Evolutionary conservation across 2,888 invertebrate species (phyloP), one percentile per base, ranked within the genome.

Genomic region (Polylopha cassiicola): DNA sequence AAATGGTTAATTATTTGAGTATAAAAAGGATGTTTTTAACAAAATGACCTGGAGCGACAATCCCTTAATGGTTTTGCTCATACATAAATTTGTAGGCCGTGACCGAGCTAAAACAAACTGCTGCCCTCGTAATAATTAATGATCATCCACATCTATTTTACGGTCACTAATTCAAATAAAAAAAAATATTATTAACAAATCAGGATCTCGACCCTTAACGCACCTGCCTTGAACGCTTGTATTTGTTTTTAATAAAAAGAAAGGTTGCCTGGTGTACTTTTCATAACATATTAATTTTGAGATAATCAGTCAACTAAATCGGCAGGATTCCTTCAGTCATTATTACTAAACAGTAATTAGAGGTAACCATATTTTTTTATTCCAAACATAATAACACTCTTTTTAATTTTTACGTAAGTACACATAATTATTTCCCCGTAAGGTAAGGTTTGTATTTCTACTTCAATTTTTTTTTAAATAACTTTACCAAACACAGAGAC

Each of bases 41-140:
- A 46, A 42, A 47, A 70, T 61, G 58, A 65, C 78, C 75, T 55
- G 60, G 47, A 71, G 82, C 75, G 77, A 77, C 77, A 79, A 70
- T 69, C 68, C 73, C 67, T 71, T 77, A 78, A 81, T 79, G 78
- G 72, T 70, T 73, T 62, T 44, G 72, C 73, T 73, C 71, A 73
- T 75, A 80, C 72, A 78, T 78, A 80, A 79, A 77, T 79, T 80
- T 71, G 66, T 71, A 60, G 59, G 58, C 73, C 75, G 66, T 76
- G 78, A 79, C 75, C 72, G 64, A 67, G 66, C 66, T 71, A 75
- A 80, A 81, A 84, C 80, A 84, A 80, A 84, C 78, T 75, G 74
- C 67, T 64, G 61, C 57, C 65, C 61, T 62, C 42, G 52, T 56
- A 64, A 74, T 80, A 81, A 82, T 81, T 81, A 80, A 82, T 79